Percentiles rank a stretch among this genome's conserved stretches.
phyloP scores from a whole-genome alignment of 2,113 vertebrate species.

The Rhinopithecus roxellana region DNA sequence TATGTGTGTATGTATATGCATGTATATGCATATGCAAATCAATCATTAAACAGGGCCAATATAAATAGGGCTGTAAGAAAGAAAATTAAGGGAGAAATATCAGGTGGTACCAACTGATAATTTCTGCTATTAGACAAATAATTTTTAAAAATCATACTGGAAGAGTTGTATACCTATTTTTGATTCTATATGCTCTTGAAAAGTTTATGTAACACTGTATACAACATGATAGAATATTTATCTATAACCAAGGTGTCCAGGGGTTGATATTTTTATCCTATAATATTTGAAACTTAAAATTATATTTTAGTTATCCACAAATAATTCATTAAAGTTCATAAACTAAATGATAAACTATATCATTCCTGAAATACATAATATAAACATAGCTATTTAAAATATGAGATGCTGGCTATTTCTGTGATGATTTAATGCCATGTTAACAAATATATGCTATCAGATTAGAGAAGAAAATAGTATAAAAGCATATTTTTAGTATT shows the following conservation, averaged over 20 bases:
- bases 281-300: neutral
- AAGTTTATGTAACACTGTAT: neutral
- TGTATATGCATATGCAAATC: neutral
- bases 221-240: neutral
- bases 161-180: neutral
- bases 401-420: neutral
- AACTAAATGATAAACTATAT: too few relatives aligned
- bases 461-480: neutral
- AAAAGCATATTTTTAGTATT: neutral
- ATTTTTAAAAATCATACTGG: neutral
- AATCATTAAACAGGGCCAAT: neutral
- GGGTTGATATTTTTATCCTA: neutral
- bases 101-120: neutral
- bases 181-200: neutral
- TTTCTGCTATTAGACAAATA: neutral
- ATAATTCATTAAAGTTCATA: too few relatives aligned
- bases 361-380: neutral
- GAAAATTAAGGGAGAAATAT: neutral
- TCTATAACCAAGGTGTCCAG: neutral
- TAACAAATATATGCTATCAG: neutral
- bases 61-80: neutral
- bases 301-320: neutral
- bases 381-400: neutral
- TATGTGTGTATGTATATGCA: rapidly evolving
- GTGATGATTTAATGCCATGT: neutral